A percentile compares a stretch with the other conserved stretches of the same genome.
Evolutionary conservation across 2,113 vertebrate species (phyloP).

Genomic region (Nycticorax nycticorax): DNA sequence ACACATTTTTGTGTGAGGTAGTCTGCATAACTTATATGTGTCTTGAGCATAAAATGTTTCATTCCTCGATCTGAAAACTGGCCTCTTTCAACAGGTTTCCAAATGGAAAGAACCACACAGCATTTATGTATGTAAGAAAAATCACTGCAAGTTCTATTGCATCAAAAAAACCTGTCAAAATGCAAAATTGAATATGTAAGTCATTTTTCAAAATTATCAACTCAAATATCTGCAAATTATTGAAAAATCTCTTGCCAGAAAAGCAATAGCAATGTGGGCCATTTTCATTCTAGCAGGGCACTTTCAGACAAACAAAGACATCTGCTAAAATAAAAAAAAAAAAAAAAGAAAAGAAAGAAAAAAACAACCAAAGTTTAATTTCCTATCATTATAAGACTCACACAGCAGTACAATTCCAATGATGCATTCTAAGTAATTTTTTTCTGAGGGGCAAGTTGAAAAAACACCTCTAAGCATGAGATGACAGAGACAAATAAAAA

Average conservation of each 20-base stretch:
- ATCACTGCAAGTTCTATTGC: neutral
- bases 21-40: neutral
- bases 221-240: neutral
- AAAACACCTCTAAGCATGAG: neutral
- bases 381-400: neutral
- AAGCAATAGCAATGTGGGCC: neutral
- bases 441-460: neutral
- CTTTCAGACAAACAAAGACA: neutral
- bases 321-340: neutral
- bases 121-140: neutral
- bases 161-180: neutral
- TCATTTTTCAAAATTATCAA: neutral
- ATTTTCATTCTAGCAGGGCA: neutral
- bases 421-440: neutral
- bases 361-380: neutral
- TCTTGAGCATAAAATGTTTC: fast-evolving
- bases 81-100: neutral
- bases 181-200: neutral
- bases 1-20: neutral
- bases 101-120: neutral
- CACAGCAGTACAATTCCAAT: neutral
- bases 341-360: neutral
- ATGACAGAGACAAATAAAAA: neutral
- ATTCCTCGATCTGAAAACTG: neutral
- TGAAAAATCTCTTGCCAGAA: neutral